Evolutionary conservation across 2,797 vertebrate species (phyloP).

Genomic region (Anabas testudineus): DNA sequence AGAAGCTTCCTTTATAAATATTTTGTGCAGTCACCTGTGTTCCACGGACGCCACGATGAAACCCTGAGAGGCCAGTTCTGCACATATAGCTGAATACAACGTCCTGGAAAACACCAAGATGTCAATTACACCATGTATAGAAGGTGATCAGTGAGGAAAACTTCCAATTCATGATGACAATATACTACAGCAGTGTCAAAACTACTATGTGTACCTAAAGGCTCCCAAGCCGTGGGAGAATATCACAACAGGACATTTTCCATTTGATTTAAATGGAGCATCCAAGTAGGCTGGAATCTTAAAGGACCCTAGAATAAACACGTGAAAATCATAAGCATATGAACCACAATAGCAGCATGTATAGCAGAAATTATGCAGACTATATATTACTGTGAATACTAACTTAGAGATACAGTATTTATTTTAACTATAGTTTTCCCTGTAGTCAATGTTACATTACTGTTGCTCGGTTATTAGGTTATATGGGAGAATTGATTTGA

Average conservation of each 20-base stretch:
- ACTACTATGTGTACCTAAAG: constrained; percentile 86
- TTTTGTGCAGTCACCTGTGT: constrained; percentile 87
- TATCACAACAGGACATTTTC: constrained; percentile 91
- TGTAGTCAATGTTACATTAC: not conserved
- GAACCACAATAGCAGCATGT: not conserved
- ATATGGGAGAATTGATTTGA: not conserved
- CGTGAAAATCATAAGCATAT: not conserved
- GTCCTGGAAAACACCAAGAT: constrained; percentile 82
- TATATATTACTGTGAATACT: not conserved
- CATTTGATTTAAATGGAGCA: constrained; percentile 87
- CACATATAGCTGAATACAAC: constrained; percentile 94
- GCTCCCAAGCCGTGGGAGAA: constrained; percentile 97
- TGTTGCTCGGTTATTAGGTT: not conserved
- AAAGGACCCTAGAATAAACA: constrained; percentile 75
- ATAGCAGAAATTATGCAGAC: not conserved
- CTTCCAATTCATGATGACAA: fast-evolving
- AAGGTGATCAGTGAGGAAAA: not conserved
- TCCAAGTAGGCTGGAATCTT: constrained; percentile 90
- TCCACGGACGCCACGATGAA: constrained; percentile 96
- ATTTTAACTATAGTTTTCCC: not conserved
- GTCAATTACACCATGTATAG: not conserved
- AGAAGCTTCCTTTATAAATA: not conserved
- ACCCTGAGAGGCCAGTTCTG: constrained; percentile 93
- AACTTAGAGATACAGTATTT: not conserved
- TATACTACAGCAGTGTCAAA: not conserved